Conservation (phyloP, 2,113 vertebrate species). For the Pachycephala philippinensis region DNA sequence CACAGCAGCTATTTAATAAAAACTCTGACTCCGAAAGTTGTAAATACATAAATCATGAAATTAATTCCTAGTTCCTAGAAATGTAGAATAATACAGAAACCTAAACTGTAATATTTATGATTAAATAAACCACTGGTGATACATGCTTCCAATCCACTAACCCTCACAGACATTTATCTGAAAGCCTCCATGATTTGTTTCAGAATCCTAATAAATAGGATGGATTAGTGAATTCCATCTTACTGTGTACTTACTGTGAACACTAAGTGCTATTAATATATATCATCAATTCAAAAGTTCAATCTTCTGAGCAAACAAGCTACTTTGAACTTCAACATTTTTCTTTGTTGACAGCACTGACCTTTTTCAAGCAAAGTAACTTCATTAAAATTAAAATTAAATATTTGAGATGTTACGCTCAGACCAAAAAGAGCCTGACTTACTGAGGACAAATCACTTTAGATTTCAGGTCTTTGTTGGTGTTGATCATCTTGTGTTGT, state of each 20-base stretch:
- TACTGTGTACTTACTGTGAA: neutral
- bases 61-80: neutral
- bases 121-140: neutral
- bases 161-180: neutral
- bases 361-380: neutral
- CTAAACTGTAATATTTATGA: neutral
- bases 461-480: neutral
- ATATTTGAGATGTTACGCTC: neutral
- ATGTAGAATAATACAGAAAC: neutral
- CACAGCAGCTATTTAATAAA: neutral
- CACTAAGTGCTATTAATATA: neutral
- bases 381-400: constrained; percentile 42
- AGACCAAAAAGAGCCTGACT: neutral
- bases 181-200: neutral
- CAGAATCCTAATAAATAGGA: neutral
- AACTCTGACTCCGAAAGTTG: neutral
- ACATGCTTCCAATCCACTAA: neutral
- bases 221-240: neutral
- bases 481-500: neutral
- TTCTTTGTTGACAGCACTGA: neutral
- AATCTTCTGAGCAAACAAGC: neutral
- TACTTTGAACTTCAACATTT: neutral
- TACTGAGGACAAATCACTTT: neutral
- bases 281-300: neutral
- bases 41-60: neutral